Base-by-base conservation (phyloP, 2,797 vertebrate genomes). In the Sebastes minor region DNA sequence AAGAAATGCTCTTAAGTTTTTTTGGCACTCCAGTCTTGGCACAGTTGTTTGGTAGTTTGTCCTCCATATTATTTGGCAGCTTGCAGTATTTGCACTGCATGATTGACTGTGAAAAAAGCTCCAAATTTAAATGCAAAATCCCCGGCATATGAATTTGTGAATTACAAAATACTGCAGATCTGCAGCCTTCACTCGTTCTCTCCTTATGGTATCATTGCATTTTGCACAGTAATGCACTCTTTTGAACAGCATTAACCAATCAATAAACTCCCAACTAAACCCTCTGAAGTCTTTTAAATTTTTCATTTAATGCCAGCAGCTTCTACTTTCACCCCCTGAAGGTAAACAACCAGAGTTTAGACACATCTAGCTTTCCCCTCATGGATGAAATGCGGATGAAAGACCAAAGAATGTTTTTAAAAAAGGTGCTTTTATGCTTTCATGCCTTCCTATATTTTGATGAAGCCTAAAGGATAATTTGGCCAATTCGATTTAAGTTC, bases 271-370 rank as follows among this genome's bases (percentile, higher is more conserved):
- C 60, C 2, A 59, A 18, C 66, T 42, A 75, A 67, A 25, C 80
- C 81, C 8, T 78, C 56, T 83, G 61, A 88, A 85, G 61, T 82
- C 33, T 81, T 74, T 62, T 84, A 76, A 8, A 70, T 79, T 52
- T 83, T 83, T 79, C 49, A 88, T 90, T 74, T 81, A 65, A 53
- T 82, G 79, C 74, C 78, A 82, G 52, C 65, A 85, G 74, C 30
- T 5, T 80, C 52, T 46, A 6, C 64, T 81, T 74, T 74, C 46
- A 62, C 65, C 77, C 22, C 4, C 59, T 28, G 74, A 72, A 70
- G 57, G 42, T 55, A 59, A 56, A 23, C 0, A 4, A 32, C 72
- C 14, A 4, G 28, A 55, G 64, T 33, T 23, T 14, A 53, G 74
- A 74, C 20, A 1, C 22, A 8, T 74, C 12, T 30, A 60, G 30